phyloP scores from a whole-genome alignment of 2,113 vertebrate genomes.

The Aegypius monachus region DNA sequence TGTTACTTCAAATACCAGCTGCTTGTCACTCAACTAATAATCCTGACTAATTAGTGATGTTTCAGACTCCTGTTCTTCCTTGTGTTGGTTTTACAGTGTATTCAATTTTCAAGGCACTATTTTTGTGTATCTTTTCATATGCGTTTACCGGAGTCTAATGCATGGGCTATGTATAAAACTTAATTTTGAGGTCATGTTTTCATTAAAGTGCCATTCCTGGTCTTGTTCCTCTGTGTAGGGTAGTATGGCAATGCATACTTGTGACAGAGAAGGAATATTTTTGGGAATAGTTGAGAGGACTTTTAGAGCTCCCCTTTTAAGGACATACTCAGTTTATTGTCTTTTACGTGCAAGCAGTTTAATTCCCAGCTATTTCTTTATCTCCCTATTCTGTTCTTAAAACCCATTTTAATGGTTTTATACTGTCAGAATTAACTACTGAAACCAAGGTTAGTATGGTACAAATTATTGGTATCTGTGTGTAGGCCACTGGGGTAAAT shows the following conservation, averaged over 20 bases:
- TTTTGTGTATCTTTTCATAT: background rate
- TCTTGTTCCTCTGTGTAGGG: background rate
- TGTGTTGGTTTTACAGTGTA: background rate
- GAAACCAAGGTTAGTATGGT: background rate
- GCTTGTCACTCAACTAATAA: background rate
- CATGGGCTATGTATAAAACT: background rate
- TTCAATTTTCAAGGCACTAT: background rate
- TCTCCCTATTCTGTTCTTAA: background rate
- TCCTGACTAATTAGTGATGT: background rate
- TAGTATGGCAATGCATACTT: background rate
- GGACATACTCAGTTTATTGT: background rate
- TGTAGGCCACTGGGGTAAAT: background rate
- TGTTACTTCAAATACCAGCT: background rate
- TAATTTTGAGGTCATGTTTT: background rate
- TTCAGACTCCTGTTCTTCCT: background rate
- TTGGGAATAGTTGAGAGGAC: background rate
- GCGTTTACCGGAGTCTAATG: background rate
- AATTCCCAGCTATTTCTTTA: background rate
- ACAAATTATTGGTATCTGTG: background rate
- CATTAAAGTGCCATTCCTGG: background rate
- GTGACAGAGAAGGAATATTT: background rate
- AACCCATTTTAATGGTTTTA: background rate
- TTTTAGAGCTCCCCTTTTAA: background rate
- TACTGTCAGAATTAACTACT: background rate
- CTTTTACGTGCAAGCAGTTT: background rate